These are phyloP conservation scores for Ceratitis capitata DNA, from an alignment of 1,140 invertebrate genomes.

Conservation along the genomic window DNA sequence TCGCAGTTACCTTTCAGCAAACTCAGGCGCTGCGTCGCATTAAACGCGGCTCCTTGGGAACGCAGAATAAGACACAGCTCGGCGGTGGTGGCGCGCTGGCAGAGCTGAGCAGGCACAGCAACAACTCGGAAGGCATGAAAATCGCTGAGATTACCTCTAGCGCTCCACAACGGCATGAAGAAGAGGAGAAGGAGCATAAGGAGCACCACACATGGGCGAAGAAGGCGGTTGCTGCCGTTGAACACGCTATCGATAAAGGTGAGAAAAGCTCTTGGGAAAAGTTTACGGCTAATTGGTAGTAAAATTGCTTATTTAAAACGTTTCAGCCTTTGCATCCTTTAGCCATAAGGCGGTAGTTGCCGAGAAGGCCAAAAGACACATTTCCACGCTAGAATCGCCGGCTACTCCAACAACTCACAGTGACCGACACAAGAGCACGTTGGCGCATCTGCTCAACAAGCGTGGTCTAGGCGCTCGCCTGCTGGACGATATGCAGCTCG, in stretches of 20 bases:
- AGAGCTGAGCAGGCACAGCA: not conserved
- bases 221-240: not conserved
- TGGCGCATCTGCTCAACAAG: not conserved
- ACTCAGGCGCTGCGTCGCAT: not conserved
- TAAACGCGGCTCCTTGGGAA: not conserved
- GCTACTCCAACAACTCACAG: too few relatives aligned
- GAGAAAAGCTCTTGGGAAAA: too few relatives aligned
- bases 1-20: slow-evolving; percentile 33
- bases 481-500: not conserved
- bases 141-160: not conserved
- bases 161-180: not conserved
- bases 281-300: not conserved
- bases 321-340: not conserved
- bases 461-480: not conserved
- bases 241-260: slow-evolving; percentile 2
- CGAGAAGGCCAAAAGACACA: not conserved
- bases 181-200: not conserved
- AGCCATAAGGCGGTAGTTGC: not conserved
- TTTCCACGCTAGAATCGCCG: not conserved
- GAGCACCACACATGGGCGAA: not conserved
- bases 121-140: not conserved
- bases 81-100: not conserved
- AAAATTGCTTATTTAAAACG: not conserved
- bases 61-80: not conserved
- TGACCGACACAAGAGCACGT: not conserved